A percentile compares a stretch with the other conserved stretches of the same genome.
These are phyloP conservation scores for Nyctalus aviator DNA, from an alignment of 2,797 vertebrate species.

Conservation along the genomic window DNA sequence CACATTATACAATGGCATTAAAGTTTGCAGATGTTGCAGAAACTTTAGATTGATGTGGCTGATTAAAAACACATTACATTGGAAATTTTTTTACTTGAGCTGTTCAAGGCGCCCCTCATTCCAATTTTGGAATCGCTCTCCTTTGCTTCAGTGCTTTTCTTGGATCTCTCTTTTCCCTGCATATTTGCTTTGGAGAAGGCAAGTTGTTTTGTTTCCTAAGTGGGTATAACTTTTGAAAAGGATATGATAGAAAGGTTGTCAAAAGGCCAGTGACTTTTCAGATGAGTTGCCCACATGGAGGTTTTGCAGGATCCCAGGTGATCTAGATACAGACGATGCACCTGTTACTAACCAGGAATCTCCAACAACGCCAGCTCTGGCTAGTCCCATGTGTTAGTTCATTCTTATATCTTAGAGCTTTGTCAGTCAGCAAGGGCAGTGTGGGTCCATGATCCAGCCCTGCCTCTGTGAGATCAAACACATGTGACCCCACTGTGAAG, in stretches of 20 bases:
- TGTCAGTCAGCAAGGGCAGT: neutral
- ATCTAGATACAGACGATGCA: slow-evolving; percentile 18
- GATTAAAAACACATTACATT: slow-evolving; percentile 79
- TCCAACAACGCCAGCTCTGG: neutral
- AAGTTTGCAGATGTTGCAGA: slow-evolving; percentile 71
- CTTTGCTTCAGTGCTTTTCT: slow-evolving; percentile 42
- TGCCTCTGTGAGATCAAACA: neutral
- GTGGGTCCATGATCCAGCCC: neutral
- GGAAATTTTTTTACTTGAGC: slow-evolving; percentile 72
- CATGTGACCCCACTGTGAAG: neutral
- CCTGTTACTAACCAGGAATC: neutral
- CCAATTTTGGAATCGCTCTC: neutral
- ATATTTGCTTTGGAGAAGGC: slow-evolving; percentile 40
- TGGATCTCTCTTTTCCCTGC: slow-evolving; percentile 70
- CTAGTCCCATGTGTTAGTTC: slow-evolving; percentile 26
- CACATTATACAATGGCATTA: slow-evolving; percentile 60
- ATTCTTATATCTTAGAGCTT: slow-evolving; percentile 22
- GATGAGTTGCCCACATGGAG: neutral
- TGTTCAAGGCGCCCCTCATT: slow-evolving; percentile 55
- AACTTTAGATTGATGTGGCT: slow-evolving; percentile 80
- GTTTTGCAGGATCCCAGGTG: slow-evolving; percentile 32
- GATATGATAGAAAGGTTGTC: slow-evolving; percentile 47
- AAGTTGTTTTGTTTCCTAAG: slow-evolving; percentile 60
- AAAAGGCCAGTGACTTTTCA: slow-evolving; percentile 52
- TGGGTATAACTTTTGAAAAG: neutral